Percentiles rank a stretch among this genome's conserved stretches.
Evolutionary conservation across 2,888 invertebrate genomes (phyloP).

Genomic region (Zaprionus obscuricornis): DNA sequence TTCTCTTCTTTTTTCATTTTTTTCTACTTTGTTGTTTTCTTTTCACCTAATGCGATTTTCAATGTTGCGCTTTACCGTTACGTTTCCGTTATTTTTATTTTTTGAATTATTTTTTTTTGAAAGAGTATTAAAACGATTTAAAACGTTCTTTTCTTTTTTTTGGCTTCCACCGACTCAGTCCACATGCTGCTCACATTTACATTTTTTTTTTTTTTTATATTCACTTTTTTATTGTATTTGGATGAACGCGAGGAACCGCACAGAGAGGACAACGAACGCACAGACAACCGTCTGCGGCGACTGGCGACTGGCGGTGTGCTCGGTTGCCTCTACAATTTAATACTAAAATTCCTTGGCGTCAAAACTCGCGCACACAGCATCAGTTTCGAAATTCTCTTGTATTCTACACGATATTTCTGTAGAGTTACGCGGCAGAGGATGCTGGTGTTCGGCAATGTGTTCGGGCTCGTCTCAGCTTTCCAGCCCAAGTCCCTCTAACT

Average conservation of each 20-base stretch:
- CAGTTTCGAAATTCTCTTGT: too few relatives aligned
- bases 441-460: slow-evolving; percentile 19
- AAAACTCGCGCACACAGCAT: slow-evolving; percentile 35
- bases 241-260: too few relatives aligned
- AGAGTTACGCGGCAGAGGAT: slow-evolving; percentile 61
- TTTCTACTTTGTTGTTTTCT: too few relatives aligned
- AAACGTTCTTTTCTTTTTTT: slow-evolving; percentile 27
- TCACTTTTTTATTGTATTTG: slow-evolving; percentile 26
- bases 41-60: slow-evolving; percentile 11
- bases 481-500: slow-evolving; percentile 43
- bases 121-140: slow-evolving; percentile 29
- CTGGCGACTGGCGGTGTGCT: slow-evolving; percentile 54
- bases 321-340: slow-evolving; percentile 54
- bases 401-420: slow-evolving; percentile 38
- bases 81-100: slow-evolving; percentile 5
- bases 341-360: slow-evolving; percentile 44
- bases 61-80: too few relatives aligned
- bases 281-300: slow-evolving; percentile 69
- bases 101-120: slow-evolving; percentile 1
- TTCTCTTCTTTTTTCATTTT: slow-evolving; percentile 7
- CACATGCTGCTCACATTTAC: slow-evolving; percentile 41
- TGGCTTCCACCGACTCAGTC: slow-evolving; percentile 22
- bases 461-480: slow-evolving; percentile 37
- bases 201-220: slow-evolving; percentile 44
- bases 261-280: slow-evolving; percentile 52